These are phyloP conservation scores for Steinernema feltiae DNA, from an alignment of 1,140 invertebrate genomes.

Conservation along the genomic window DNA sequence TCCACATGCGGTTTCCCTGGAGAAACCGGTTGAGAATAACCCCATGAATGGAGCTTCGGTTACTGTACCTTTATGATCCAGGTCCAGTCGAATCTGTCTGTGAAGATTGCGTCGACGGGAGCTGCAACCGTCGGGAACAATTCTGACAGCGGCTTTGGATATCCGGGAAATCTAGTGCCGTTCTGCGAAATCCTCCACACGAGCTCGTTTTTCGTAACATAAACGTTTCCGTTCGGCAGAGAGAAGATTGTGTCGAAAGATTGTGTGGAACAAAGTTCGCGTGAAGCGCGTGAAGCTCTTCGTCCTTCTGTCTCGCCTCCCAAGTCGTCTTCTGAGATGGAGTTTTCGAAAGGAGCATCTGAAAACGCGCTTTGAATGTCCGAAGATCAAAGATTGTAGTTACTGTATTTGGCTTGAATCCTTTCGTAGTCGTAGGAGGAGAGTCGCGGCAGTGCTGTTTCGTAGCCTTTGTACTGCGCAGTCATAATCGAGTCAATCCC, in stretches of 20 bases:
- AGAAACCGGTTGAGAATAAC: background rate
- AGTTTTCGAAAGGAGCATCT: background rate
- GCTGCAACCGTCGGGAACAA: background rate
- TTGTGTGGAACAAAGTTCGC: background rate
- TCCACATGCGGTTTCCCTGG: background rate
- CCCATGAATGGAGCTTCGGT: background rate
- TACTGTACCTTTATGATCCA: background rate
- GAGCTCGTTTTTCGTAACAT: background rate
- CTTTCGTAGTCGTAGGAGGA: background rate
- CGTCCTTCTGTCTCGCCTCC: background rate
- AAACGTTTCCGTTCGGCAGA: background rate
- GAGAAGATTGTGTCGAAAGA: background rate
- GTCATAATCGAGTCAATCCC: constrained; percentile 21
- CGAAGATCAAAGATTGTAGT: background rate
- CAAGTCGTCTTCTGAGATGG: background rate
- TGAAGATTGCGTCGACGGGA: background rate
- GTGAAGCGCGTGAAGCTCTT: too few relatives aligned
- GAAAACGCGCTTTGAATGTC: background rate
- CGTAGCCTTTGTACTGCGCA: constrained; percentile 20
- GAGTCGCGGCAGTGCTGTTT: background rate
- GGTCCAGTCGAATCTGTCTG: background rate
- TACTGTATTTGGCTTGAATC: background rate
- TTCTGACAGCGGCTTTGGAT: background rate
- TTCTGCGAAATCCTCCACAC: background rate
- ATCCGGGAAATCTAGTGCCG: background rate